Evolutionary conservation across 2,888 invertebrate species (phyloP), one percentile per base, ranked within the genome.

Genomic region (Pristionchus fissidentatus): DNA sequence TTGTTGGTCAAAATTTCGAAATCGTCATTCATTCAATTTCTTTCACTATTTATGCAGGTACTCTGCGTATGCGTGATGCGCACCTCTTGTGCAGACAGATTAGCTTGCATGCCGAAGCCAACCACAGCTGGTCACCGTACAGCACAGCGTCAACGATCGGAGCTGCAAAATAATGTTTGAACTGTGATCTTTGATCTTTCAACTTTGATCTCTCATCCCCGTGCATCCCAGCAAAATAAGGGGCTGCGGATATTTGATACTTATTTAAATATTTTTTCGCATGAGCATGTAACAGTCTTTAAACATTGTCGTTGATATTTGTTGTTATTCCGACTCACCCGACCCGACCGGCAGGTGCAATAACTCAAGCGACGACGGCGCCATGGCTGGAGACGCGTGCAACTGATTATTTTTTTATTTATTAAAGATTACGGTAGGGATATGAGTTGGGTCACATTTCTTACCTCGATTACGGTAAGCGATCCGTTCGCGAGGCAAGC

Each of bases 401-500:
- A 83, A n/a, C 83, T 81, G 62, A 43, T n/a, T 43, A 10, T 15
- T 19, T 57, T n/a, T n/a, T 7, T 57, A 57, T 57, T 15, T 57
- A 7, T 19, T n/a, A 8, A 57, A n/a, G 15, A 26, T 26, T 26
- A n/a, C 22, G 7, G 26, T 13, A 1, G 13, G 4, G n/a, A 32
- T 4, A 73, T 5, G 22, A 13, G 10, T 26, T 75, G 13, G 3
- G 43, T 43, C n/a, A 2, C 1, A 32, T 3, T 75, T 43, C n/a
- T 22, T 3, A 66, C 93, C 92, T 94, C 94, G 35, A 94, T 89
- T 4, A 94, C 93, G 19, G 94, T 94, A 15, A 94, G 88, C 0
- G 93, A 93, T 15, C 94, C 94, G 89, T 94, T 94, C 26, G 93
- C 94, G 35, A 94, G 90, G 2, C 93, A 94, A 38, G 93, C 93